Evolutionary conservation across 2,113 vertebrate species (phyloP).

Genomic region (Sphaerodactylus townsendi): DNA sequence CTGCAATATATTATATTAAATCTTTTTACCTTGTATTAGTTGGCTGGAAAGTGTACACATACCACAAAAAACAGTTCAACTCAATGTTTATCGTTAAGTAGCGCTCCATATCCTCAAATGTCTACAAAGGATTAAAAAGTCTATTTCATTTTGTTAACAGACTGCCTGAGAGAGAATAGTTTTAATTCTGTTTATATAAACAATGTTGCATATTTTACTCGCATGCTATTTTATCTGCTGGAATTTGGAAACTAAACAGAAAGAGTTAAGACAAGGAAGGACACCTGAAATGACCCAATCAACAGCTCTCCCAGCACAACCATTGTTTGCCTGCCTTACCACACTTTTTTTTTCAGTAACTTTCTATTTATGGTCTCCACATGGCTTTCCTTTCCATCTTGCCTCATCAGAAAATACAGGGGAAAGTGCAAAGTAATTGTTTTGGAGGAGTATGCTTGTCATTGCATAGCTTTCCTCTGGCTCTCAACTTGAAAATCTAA

Average conservation of each 20-base stretch:
- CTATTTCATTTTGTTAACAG: background rate
- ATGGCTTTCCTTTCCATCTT: background rate
- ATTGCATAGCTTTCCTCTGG: too few species aligned
- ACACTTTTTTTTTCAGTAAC: background rate
- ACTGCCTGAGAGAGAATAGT: background rate
- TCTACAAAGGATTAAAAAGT: background rate
- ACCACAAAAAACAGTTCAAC: slow-evolving; percentile 15
- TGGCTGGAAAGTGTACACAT: background rate
- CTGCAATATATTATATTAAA: background rate
- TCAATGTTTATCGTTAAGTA: background rate
- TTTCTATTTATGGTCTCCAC: background rate
- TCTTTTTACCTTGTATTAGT: background rate
- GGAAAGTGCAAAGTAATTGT: too few species aligned
- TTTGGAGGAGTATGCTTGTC: too few species aligned
- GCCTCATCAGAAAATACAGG: background rate
- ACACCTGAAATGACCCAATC: too few species aligned
- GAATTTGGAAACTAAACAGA: background rate
- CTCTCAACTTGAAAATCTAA: too few species aligned
- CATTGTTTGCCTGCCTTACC: background rate
- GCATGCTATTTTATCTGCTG: background rate
- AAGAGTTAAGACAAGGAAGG: too few species aligned
- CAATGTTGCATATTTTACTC: background rate
- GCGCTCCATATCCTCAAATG: background rate
- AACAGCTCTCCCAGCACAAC: too few species aligned
- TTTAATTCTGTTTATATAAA: background rate